Base-by-base conservation (phyloP, 2,888 invertebrate species). In the Pecten maximus region DNA sequence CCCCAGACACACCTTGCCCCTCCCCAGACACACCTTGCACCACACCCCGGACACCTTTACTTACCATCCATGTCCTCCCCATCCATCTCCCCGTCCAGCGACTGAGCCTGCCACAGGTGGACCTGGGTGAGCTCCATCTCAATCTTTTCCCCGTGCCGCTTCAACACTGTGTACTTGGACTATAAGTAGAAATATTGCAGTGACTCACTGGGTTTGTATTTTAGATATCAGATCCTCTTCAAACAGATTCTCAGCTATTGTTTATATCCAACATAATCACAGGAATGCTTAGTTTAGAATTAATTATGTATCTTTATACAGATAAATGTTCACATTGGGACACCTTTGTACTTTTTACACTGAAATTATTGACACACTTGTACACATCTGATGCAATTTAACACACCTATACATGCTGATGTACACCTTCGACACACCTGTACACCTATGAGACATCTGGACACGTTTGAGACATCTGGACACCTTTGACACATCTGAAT, bases 101-200 rank as follows among this genome's bases (percentile, higher is more conserved):
- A 92, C 90, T 95, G 94, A 16, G 96, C 95, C 89, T 96, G 95
- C 95, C 96, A 95, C 88, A 97, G 94, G 88, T 96, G 97, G 94
- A 98, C 98, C 97, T 98, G 98, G 92, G 98, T 97, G 90, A 99
- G 97, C 96, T 99, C 99, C 97, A 98, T 98, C 96, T 98, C 98
- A 93, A 98, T 96, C 91, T 98, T 98, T 96, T 99, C 99, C 93
- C 95, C 95, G 91, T 96, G 96, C n/a, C 95, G 94, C 91, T 96
- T 96, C 19, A 96, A 92, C 12, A 93, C 93, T 40, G 92, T 93
- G 89, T 95, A 95, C 91, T 95, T 95, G 44, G 94, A 93, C 97
- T 97, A 93, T 10, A 90, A 91, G 88, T 8, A 89, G 40, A 54
- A 16, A 40, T 28, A 28, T 16, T 35, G 23, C 28, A 28, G 74